Percentiles rank a stretch among this genome's conserved stretches.
phyloP scores from a whole-genome alignment of 2,113 vertebrate genomes.

The Solenodon paradoxus region DNA sequence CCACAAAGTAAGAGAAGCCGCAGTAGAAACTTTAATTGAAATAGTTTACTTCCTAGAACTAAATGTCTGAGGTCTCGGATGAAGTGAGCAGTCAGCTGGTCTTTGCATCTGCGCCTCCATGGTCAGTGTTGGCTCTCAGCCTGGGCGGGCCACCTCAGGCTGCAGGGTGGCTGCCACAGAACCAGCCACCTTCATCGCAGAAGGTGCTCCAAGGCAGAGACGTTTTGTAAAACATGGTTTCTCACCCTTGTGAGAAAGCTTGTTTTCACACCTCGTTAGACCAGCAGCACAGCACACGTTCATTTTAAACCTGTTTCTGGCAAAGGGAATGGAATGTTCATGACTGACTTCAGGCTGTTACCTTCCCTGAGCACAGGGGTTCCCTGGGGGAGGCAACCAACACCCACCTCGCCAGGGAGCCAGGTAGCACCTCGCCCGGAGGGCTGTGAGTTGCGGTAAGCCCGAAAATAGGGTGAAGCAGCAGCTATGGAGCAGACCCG shows the following conservation, averaged over 20 bases:
- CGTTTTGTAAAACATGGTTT: too few relatives aligned
- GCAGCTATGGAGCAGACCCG: background rate
- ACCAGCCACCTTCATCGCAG: background rate
- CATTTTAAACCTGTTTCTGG: background rate
- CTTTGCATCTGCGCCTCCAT: background rate
- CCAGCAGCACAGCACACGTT: background rate
- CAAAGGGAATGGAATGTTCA: background rate
- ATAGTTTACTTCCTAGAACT: background rate
- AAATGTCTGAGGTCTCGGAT: background rate
- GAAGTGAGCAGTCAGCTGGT: background rate
- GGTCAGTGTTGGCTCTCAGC: background rate
- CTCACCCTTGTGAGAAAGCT: background rate
- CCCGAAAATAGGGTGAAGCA: too few relatives aligned
- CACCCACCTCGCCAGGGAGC: background rate
- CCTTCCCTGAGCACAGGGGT: background rate
- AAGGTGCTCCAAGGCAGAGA: too few relatives aligned
- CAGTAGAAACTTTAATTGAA: background rate
- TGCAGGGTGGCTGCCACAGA: background rate
- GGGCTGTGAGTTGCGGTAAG: background rate
- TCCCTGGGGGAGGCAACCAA: background rate
- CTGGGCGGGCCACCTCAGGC: background rate
- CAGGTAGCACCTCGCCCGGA: background rate
- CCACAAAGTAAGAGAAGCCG: background rate
- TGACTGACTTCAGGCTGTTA: background rate
- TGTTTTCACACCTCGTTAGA: background rate